A percentile compares a stretch with the other conserved stretches of the same genome.
phyloP scores from a whole-genome alignment of 2,888 invertebrate species.

The Oscheius myriophilus region DNA sequence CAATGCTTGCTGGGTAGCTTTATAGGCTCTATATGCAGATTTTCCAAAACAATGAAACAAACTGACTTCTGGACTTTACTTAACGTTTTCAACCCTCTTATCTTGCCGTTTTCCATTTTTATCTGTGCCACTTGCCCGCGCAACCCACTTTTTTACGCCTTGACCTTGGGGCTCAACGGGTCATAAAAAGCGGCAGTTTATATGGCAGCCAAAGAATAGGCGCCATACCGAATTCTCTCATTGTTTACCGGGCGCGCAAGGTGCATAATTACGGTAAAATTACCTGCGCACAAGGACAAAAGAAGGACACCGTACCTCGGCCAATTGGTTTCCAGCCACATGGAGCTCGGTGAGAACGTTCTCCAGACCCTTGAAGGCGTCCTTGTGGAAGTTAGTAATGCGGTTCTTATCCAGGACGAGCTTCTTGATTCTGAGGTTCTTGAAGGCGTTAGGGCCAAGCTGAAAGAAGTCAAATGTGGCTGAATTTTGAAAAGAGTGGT shows the following conservation, averaged over 20 bases:
- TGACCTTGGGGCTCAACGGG: constrained; percentile 22
- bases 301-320: constrained; percentile 75
- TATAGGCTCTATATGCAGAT: no score
- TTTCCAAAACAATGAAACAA: no score
- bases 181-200: constrained; percentile 10
- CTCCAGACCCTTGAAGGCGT: constrained; percentile 80
- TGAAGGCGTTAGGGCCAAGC: constrained; percentile 78
- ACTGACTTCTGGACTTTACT: no score
- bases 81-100: not conserved
- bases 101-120: constrained; percentile 2
- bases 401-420: constrained; percentile 70
- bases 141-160: constrained; percentile 28
- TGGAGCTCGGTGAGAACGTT: constrained; percentile 83
- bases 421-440: constrained; percentile 71
- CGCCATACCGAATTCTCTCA: not conserved
- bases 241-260: constrained; percentile 1
- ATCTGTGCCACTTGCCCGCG: constrained; percentile 11
- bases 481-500: not conserved
- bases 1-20: no score
- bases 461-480: constrained; percentile 30
- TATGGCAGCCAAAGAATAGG: no score
- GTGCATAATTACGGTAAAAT: constrained; percentile 8
- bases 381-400: constrained; percentile 64
- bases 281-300: constrained; percentile 11
- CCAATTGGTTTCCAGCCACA: constrained; percentile 78